Conservation (phyloP, 1,140 invertebrate species). For the Drosophila novamexicana region DNA sequence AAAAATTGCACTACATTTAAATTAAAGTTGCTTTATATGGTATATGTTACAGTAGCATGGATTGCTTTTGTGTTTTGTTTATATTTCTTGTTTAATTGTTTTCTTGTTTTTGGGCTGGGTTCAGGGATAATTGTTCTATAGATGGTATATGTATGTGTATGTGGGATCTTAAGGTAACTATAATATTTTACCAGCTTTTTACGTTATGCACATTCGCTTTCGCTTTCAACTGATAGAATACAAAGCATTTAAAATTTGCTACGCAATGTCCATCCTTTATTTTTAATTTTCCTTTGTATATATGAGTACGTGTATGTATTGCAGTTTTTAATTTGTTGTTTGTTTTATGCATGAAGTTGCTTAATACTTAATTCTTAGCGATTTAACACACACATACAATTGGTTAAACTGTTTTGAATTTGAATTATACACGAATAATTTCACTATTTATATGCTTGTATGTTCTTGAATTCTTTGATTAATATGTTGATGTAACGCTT, state of each 20-base stretch:
- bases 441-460: slow-evolving; percentile 63
- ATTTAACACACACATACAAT: slow-evolving; percentile 73
- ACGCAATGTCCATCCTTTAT: slow-evolving; percentile 11
- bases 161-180: slow-evolving; percentile 66
- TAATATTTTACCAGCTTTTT: slow-evolving; percentile 58
- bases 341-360: slow-evolving; percentile 59
- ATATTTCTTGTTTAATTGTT: slow-evolving; percentile 4
- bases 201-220: slow-evolving; percentile 39
- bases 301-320: slow-evolving; percentile 25
- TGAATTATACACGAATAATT: slow-evolving; percentile 64
- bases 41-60: slow-evolving; percentile 70
- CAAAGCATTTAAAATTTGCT: slow-evolving; percentile 4
- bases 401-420: slow-evolving; percentile 67
- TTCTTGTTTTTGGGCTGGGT: slow-evolving; percentile 28
- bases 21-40: slow-evolving; percentile 68
- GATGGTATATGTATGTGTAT: slow-evolving; percentile 49
- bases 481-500: slow-evolving; percentile 71
- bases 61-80: slow-evolving; percentile 22
- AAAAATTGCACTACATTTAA: slow-evolving; percentile 72
- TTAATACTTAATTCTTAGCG: slow-evolving; percentile 79
- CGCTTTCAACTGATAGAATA: slow-evolving; percentile 32
- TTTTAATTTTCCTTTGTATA: slow-evolving; percentile 22
- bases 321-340: slow-evolving; percentile 22
- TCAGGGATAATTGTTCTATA: slow-evolving; percentile 75
- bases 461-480: slow-evolving; percentile 25